phyloP scores from a whole-genome alignment of 2,888 invertebrate species.

The Phyllotreta striolata region DNA sequence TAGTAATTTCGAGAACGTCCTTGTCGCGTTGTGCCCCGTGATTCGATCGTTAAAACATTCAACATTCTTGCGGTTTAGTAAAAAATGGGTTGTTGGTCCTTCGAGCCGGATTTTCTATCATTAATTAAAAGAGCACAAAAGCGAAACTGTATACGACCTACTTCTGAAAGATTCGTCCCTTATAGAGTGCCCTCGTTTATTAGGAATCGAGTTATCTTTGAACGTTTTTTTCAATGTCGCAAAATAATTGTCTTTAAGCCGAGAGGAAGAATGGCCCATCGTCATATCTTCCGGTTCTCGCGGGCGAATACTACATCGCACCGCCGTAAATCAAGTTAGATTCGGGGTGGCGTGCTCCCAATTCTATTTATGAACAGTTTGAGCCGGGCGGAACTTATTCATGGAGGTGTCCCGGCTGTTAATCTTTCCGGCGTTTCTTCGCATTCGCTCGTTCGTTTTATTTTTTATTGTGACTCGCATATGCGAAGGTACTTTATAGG shows the following conservation, averaged over 20 bases:
- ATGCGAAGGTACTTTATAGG: constrained; percentile 16
- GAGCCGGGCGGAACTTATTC: constrained; percentile 29
- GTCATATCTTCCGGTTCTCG: constrained; percentile 17
- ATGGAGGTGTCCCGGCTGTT: constrained; percentile 27
- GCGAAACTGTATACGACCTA: too few relatives aligned
- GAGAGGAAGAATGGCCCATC: constrained; percentile 9
- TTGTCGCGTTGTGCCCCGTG: too few relatives aligned
- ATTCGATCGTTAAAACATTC: too few relatives aligned
- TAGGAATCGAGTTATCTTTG: too few relatives aligned
- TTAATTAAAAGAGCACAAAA: too few relatives aligned
- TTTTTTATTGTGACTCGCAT: constrained; percentile 14
- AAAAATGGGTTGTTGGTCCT: too few relatives aligned
- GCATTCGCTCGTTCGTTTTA: constrained; percentile 15
- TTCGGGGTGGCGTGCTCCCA: constrained; percentile 28
- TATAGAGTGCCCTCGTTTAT: too few relatives aligned
- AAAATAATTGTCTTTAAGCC: not conserved
- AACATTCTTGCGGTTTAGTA: too few relatives aligned
- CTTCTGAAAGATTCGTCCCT: too few relatives aligned
- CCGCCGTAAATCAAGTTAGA: constrained; percentile 30
- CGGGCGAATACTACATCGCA: constrained; percentile 23
- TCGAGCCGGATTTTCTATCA: too few relatives aligned
- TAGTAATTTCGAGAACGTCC: not conserved
- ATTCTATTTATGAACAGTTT: constrained; percentile 33
- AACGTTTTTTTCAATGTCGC: too few relatives aligned
- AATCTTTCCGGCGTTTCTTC: constrained; percentile 20